Evolutionary conservation across 2,797 vertebrate genomes (phyloP).

Genomic region (Dendrocincla tyrannina): DNA sequence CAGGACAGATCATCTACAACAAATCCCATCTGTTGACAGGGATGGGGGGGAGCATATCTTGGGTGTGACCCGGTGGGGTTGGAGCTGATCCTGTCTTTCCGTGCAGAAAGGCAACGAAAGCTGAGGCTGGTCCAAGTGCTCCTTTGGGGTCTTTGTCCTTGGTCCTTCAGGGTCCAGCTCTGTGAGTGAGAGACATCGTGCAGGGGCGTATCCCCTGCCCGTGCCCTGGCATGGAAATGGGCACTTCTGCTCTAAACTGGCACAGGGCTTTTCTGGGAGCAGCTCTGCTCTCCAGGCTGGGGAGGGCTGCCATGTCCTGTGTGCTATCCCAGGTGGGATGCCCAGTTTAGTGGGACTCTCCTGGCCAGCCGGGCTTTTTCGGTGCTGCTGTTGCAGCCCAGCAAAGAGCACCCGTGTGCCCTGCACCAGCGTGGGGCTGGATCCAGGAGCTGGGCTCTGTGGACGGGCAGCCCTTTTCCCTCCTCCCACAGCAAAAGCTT

Average conservation of each 20-base stretch:
- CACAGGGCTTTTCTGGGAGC: neutral
- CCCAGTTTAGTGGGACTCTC: rapidly evolving
- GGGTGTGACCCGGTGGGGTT: neutral
- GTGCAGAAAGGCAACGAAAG: neutral
- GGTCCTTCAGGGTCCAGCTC: neutral
- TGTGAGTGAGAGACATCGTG: rapidly evolving
- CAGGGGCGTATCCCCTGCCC: rapidly evolving
- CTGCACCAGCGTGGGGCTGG: rapidly evolving
- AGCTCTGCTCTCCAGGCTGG: neutral
- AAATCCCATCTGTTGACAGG: neutral
- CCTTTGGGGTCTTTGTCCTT: neutral
- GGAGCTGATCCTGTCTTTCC: neutral
- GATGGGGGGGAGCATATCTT: neutral
- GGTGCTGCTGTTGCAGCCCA: neutral
- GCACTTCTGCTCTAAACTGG: neutral
- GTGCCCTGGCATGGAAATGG: rapidly evolving
- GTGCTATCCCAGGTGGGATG: rapidly evolving
- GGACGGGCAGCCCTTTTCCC: neutral
- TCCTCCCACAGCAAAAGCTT: neutral
- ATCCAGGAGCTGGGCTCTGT: neutral
- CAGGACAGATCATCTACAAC: neutral
- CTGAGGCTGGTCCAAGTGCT: neutral
- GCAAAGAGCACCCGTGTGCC: neutral
- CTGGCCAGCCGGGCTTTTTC: neutral
- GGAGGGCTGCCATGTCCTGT: rapidly evolving